These are phyloP conservation scores for Eclectus roratus DNA, from an alignment of 2,113 vertebrate genomes.

Conservation along the genomic window DNA sequence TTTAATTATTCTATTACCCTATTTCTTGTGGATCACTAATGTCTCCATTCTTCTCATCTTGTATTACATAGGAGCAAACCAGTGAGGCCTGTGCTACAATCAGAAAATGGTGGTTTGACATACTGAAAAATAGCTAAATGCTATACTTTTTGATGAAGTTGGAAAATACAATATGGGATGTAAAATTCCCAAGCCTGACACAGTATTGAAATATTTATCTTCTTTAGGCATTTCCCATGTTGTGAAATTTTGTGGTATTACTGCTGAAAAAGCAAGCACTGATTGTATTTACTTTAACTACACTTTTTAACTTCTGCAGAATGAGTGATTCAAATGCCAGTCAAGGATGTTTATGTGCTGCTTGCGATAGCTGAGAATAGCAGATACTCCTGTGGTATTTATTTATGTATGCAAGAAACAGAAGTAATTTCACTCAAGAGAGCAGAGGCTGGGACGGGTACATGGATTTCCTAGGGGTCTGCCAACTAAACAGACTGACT, in stretches of 20 bases:
- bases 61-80: background rate
- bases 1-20: background rate
- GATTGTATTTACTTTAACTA: background rate
- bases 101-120: background rate
- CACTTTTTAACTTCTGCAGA: background rate
- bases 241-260: background rate
- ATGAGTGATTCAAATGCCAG: background rate
- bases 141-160: background rate
- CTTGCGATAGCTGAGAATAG: background rate
- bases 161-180: background rate
- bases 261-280: background rate
- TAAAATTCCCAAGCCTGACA: background rate
- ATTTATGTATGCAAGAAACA: background rate
- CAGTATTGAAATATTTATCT: background rate
- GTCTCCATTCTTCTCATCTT: background rate
- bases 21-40: background rate
- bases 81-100: background rate
- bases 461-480: background rate
- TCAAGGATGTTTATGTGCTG: background rate
- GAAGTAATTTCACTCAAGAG: background rate
- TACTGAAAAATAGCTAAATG: background rate
- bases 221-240: background rate
- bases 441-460: accelerated
- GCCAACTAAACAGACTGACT: background rate
- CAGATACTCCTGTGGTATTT: background rate